Evolutionary conservation across 2,888 invertebrate genomes (phyloP), one percentile per base, ranked within the genome.

Genomic region (Melanostoma mellinum): DNA sequence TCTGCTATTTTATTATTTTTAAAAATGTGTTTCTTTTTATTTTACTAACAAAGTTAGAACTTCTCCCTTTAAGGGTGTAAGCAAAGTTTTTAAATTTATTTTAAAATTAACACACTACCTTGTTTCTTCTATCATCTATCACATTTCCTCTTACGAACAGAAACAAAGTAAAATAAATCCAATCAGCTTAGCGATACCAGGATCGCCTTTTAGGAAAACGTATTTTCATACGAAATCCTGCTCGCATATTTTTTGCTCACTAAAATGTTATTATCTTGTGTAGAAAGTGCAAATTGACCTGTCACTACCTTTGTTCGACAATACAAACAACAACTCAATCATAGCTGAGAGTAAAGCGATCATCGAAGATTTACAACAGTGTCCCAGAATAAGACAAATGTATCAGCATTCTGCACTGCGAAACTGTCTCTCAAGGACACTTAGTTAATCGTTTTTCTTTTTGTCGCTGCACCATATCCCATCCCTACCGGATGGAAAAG

Each of bases 341-440:
- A 84, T 84, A 61, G 73, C 52, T 33, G 6, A 35, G 69, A 69
- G 78, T 84, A 74, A 79, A 84, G 69, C 56, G 74, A 84, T 79
- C 69, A 84, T 84, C 74, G 74, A 50, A 84, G 84, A 84, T 84
- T 84, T 84, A 84, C 65, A 79, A 75, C 79, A 50, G 42, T 38
- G 60, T 63, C 78, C 30, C 4, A 60, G 46, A 38, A 68, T 42
- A 55, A n/a, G 44, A 50, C 60, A 33, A 65, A 77, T 69, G 56
- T 50, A 56, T 61, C 50, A 53, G n/a, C 60, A 82, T 44, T 69
- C 60, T 40, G 9, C 71, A 72, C n/a, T 67, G 78, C 63, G 67
- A 74, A 78, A 67, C 9, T 61, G 44, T 53, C 63, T 58, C 74
- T 74, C 84, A 84, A 84, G 84, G 84, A 84, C 84, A 75, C 55